These are phyloP conservation scores for Mormyrus proboscirostris DNA, from an alignment of 2,797 vertebrate genomes.

Conservation along the genomic window DNA sequence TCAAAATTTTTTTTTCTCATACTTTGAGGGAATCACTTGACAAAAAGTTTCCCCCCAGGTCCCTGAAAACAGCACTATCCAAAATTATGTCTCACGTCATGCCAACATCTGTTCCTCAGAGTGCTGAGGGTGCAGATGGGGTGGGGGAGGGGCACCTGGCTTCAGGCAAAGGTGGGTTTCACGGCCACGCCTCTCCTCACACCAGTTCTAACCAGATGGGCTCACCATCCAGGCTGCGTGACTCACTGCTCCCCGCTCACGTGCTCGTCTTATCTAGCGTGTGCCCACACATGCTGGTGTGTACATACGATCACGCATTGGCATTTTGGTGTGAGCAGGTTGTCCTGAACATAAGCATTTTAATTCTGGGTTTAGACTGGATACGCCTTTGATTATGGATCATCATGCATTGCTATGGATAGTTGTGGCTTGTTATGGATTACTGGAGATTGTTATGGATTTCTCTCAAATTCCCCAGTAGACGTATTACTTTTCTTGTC, in stretches of 20 bases:
- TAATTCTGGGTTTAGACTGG: neutral
- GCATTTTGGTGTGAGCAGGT: constrained; percentile 13
- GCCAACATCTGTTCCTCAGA: constrained; percentile 31
- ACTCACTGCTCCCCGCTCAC: constrained; percentile 52
- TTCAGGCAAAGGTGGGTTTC: constrained; percentile 28
- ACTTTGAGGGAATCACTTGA: neutral
- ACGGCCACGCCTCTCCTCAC: neutral
- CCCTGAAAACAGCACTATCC: neutral
- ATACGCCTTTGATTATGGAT: constrained; percentile 23
- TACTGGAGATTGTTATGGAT: constrained; percentile 24
- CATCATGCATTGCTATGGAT: neutral
- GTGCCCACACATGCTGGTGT: neutral
- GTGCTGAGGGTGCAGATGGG: constrained; percentile 3
- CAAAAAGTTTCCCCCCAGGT: neutral
- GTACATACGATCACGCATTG: constrained; percentile 20
- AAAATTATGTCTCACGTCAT: neutral
- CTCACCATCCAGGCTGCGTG: constrained; percentile 39
- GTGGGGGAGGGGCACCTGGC: neutral
- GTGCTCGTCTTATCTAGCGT: constrained; percentile 29
- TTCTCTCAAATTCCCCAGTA: constrained; percentile 38
- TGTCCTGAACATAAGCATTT: constrained; percentile 15
- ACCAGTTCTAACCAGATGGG: constrained; percentile 55
- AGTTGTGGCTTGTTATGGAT: constrained; percentile 10
- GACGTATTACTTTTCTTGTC: constrained; percentile 7
- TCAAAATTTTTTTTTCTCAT: neutral